Evolutionary conservation across 2,113 vertebrate genomes (phyloP), one percentile per base, ranked within the genome.

Genomic region (Scartelaos histophorus): DNA sequence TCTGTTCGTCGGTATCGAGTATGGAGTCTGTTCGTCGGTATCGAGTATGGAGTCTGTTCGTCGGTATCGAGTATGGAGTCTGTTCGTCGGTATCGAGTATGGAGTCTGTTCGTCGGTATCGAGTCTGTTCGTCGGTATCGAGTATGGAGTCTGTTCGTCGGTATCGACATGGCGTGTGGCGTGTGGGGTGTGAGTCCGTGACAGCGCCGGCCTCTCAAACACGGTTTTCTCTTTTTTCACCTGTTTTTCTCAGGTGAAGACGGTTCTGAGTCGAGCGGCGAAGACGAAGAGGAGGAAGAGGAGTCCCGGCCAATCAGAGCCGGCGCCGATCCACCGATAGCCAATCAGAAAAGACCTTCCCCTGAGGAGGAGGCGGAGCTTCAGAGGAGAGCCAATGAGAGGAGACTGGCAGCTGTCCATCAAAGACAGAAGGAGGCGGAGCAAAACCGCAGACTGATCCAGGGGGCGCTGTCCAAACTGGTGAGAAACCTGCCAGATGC

Each of bases 381-480:
- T 7, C 94, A 94, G 64, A 85, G 89, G 68, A 90, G 94, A 89
- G 96, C 95, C 85, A 98, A 99, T 76, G 66, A 88, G 82, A 96
- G 92, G 77, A 93, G 98, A 22, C 90, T 99, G 69, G 95, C 95
- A n/a, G 97, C 97, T 29, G 74, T 97, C 67, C 93, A 95, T 62
- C 92, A 94, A 76, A 94, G 95, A 61, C 92, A 93, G 58, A 95
- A 88, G 78, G 93, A 95, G 46, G 87, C 93, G 0, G 92, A 96
- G 66, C 69, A 92, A 0, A 94, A 97, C 81, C 96, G 95, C 87
- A 93, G 88, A 80, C 87, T 97, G 34, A 95, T 98, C 78, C 95
- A 94, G 69, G 93, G 93, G 61, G 97, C 97, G 38, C 88, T 99
- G 35, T 90, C 95, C 66, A 93, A 92, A 69, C 61, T 96, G 95